A percentile compares a stretch with the other conserved stretches of the same genome.
Conservation (phyloP, 2,888 invertebrate genomes). For the Bedellia somnulentella region DNA sequence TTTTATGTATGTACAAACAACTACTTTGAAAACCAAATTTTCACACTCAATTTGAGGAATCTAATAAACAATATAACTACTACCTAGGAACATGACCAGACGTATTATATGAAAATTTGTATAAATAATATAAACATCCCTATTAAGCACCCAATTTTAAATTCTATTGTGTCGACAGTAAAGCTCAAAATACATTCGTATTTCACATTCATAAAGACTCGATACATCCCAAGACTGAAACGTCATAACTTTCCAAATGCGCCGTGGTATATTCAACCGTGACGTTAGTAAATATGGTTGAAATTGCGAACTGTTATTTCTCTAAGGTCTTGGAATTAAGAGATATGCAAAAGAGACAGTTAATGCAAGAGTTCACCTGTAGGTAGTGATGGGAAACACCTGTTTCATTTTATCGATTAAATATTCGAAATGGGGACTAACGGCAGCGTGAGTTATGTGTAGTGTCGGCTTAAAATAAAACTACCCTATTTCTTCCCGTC, state of each 20-base stretch:
- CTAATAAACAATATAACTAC: too few species aligned
- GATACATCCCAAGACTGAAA: constrained; percentile 4
- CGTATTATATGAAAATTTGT: constrained; percentile 3
- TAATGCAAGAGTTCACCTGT: constrained; percentile 29
- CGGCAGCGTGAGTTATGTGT: too few species aligned
- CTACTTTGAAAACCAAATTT: too few species aligned
- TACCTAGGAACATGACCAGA: neutral
- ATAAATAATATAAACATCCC: constrained; percentile 2
- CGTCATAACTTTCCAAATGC: constrained; percentile 4
- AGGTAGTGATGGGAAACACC: constrained; percentile 17
- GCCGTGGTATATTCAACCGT: constrained; percentile 4
- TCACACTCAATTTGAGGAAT: too few species aligned
- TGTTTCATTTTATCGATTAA: too few species aligned
- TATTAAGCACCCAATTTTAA: neutral
- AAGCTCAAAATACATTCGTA: neutral
- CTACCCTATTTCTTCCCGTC: too few species aligned
- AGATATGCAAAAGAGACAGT: constrained; percentile 32
- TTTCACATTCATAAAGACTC: constrained; percentile 10
- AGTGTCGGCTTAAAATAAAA: too few species aligned
- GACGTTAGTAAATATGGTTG: too few species aligned
- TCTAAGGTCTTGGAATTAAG: constrained; percentile 15
- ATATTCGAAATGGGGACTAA: too few species aligned
- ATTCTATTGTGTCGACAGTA: neutral
- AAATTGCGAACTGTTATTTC: too few species aligned
- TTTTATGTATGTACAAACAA: too few species aligned